These are phyloP conservation scores for Microctonus aethiopoides DNA, from an alignment of 2,888 invertebrate species.

Conservation along the genomic window DNA sequence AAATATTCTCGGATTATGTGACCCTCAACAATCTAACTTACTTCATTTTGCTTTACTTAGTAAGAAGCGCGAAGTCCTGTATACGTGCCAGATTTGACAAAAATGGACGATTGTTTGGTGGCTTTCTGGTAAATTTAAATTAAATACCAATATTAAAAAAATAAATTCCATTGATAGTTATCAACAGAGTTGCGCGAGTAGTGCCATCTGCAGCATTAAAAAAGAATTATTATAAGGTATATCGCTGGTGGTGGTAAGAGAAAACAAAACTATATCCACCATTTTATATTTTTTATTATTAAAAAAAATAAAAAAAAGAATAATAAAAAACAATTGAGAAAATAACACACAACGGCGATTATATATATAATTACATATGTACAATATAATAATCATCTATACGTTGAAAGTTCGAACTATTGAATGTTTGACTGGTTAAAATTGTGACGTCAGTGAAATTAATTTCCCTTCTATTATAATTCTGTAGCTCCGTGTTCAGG, in stretches of 20 bases:
- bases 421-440: constrained; percentile 21
- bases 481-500: constrained; percentile 19
- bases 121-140: neutral
- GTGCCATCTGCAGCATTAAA: neutral
- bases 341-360: neutral
- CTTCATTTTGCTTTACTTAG: constrained; percentile 65
- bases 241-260: too few relatives aligned
- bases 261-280: too few relatives aligned
- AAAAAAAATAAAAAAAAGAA: too few relatives aligned
- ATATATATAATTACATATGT: neutral
- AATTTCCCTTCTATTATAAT: constrained; percentile 18
- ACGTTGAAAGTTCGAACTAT: constrained; percentile 9
- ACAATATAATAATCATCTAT: neutral
- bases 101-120: constrained; percentile 51
- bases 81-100: constrained; percentile 31
- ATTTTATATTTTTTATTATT: too few relatives aligned
- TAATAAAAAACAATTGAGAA: neutral
- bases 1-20: constrained; percentile 49
- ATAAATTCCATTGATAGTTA: neutral
- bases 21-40: constrained; percentile 53
- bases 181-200: too few relatives aligned
- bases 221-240: too few relatives aligned
- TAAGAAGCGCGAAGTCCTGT: constrained; percentile 42
- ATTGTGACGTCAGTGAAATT: constrained; percentile 14
- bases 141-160: neutral